Evolutionary conservation across 64 coral and sea anemone species (phyloP).

Genomic region (Porites australiensis): DNA sequence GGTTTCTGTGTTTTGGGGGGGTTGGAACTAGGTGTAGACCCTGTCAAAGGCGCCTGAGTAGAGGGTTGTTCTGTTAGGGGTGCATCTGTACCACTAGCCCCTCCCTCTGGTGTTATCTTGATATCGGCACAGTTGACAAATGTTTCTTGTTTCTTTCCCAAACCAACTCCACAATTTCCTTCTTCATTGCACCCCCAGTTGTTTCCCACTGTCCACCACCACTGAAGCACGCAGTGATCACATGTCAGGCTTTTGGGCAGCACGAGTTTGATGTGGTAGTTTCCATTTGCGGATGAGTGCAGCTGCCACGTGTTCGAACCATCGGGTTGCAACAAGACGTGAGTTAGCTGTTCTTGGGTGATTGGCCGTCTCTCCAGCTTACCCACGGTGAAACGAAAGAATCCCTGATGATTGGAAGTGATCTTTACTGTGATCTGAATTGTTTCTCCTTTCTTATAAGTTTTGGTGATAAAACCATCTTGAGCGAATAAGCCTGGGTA

Average conservation of each 20-base stretch:
- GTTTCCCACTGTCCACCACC: slow-evolving; percentile 67
- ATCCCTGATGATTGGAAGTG: slow-evolving; percentile 69
- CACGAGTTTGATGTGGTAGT: slow-evolving; percentile 56
- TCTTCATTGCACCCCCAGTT: slow-evolving; percentile 60
- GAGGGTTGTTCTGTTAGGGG: no score
- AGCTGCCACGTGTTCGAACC: slow-evolving; percentile 52
- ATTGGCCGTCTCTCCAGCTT: slow-evolving; percentile 29
- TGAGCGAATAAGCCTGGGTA: slow-evolving; percentile 56
- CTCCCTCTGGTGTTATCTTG: neutral
- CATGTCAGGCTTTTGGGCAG: slow-evolving; percentile 51
- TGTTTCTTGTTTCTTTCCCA: slow-evolving; percentile 43
- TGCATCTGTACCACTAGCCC: no score
- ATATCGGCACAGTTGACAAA: slow-evolving; percentile 70
- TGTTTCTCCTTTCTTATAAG: slow-evolving; percentile 47
- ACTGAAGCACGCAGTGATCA: slow-evolving; percentile 54
- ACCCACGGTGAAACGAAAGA: slow-evolving; percentile 67
- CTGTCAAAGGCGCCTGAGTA: no score
- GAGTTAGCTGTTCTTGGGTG: slow-evolving; percentile 33
- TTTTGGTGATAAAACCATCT: slow-evolving; percentile 59
- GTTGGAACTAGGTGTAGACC: no score
- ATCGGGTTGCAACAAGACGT: slow-evolving; percentile 41
- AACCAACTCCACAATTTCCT: slow-evolving; percentile 19
- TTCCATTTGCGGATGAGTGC: neutral
- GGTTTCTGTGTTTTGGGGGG: no score
- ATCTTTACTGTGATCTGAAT: slow-evolving; percentile 50